phyloP scores from a whole-genome alignment of 2,113 vertebrate genomes.

The Lanius ludovicianus region DNA sequence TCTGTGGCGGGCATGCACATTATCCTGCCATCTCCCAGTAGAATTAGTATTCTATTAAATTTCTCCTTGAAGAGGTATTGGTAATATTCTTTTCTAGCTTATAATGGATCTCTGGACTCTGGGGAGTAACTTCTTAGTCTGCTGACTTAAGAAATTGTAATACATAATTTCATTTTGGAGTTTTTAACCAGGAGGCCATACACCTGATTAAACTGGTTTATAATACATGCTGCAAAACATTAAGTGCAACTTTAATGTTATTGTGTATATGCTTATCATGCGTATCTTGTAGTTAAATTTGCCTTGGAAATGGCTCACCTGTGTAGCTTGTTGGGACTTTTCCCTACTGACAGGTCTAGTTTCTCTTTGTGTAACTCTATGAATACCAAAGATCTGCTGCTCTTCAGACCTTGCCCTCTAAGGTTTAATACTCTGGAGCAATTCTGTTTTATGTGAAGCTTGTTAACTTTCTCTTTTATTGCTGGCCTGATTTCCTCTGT shows the following conservation, averaged over 20 bases:
- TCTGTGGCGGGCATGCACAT: not conserved
- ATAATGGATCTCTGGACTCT: slow-evolving; percentile 27
- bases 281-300: not conserved
- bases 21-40: not conserved
- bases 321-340: not conserved
- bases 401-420: not conserved
- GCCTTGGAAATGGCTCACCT: not conserved
- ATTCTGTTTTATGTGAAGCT: not conserved
- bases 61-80: slow-evolving; percentile 35
- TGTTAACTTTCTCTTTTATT: not conserved
- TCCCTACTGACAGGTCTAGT: not conserved
- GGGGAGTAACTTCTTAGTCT: slow-evolving; percentile 20
- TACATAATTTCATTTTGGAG: not conserved
- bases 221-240: not conserved
- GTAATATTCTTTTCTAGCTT: not conserved
- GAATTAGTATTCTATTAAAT: slow-evolving; percentile 31
- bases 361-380: not conserved
- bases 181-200: not conserved
- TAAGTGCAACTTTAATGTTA: not conserved
- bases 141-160: not conserved
- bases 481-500: not conserved
- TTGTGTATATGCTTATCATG: not conserved
- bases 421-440: not conserved
- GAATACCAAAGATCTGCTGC: not conserved
- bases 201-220: not conserved